A percentile compares a stretch with the other conserved stretches of the same genome.
Evolutionary conservation across 2,797 vertebrate genomes (phyloP).

Genomic region (Miopithecus talapoin): DNA sequence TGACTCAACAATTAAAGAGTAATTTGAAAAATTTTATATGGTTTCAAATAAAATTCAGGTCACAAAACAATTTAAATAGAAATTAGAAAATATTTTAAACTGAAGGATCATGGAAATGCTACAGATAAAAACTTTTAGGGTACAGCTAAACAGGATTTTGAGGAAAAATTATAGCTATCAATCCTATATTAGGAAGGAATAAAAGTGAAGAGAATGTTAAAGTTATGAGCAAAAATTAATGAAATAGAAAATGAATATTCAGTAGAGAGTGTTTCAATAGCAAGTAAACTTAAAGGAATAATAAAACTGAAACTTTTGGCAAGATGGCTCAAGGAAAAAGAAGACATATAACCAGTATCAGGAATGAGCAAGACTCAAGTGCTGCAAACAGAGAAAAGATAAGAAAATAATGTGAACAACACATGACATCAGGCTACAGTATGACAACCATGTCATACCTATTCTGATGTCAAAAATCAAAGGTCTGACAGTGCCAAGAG

Average conservation of each 20-base stretch:
- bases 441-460: neutral
- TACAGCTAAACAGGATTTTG: neutral
- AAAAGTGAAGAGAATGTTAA: neutral
- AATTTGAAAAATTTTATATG: neutral
- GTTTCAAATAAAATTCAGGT: neutral
- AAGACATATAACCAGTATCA: neutral
- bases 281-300: neutral
- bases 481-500: neutral
- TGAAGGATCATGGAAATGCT: neutral
- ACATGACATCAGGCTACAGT: neutral
- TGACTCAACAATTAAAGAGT: neutral
- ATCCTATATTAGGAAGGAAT: neutral
- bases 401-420: neutral
- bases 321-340: neutral
- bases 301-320: neutral
- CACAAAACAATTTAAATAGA: neutral
- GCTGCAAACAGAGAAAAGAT: neutral
- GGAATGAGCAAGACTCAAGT: neutral
- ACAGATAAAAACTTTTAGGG: neutral
- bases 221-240: neutral
- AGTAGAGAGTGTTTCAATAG: neutral
- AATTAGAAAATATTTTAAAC: neutral
- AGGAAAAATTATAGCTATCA: neutral
- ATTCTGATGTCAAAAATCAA: neutral
- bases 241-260: neutral